phyloP scores from a whole-genome alignment of 2,888 invertebrate species.

The Nymphalis urticae region DNA sequence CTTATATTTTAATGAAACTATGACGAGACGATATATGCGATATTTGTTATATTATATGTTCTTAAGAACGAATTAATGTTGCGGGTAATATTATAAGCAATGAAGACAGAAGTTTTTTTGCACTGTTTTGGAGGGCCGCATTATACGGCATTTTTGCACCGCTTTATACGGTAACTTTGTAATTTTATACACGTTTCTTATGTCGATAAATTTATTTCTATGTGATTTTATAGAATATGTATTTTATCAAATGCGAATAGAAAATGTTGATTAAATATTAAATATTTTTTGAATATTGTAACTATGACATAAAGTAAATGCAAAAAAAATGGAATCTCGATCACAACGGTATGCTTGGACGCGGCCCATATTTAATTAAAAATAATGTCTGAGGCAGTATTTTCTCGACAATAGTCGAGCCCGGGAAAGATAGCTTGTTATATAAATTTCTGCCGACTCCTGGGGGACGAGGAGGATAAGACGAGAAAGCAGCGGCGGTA shows the following conservation, averaged over 20 bases:
- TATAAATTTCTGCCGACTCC: constrained; percentile 80
- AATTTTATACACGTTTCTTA: no score
- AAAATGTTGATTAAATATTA: background rate
- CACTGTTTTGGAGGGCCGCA: no score
- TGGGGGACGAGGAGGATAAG: constrained; percentile 76
- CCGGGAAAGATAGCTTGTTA: constrained; percentile 79
- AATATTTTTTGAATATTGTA: background rate
- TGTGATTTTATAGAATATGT: no score
- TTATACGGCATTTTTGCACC: no score
- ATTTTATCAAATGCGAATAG: background rate
- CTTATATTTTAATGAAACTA: no score
- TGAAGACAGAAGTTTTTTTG: no score
- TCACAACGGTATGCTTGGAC: constrained; percentile 57
- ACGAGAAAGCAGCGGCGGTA: constrained; percentile 72
- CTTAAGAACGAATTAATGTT: no score
- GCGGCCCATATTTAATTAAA: constrained; percentile 78
- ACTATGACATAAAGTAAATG: constrained; percentile 11
- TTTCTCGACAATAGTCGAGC: constrained; percentile 76
- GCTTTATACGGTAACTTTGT: no score
- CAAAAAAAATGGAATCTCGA: constrained; percentile 49
- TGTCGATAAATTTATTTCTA: no score
- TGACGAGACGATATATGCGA: no score
- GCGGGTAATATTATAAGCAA: no score
- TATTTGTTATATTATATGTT: no score
- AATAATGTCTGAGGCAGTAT: constrained; percentile 77